Evolutionary conservation across 2,888 invertebrate genomes (phyloP).

Genomic region (Tenthredo scrophulariae): DNA sequence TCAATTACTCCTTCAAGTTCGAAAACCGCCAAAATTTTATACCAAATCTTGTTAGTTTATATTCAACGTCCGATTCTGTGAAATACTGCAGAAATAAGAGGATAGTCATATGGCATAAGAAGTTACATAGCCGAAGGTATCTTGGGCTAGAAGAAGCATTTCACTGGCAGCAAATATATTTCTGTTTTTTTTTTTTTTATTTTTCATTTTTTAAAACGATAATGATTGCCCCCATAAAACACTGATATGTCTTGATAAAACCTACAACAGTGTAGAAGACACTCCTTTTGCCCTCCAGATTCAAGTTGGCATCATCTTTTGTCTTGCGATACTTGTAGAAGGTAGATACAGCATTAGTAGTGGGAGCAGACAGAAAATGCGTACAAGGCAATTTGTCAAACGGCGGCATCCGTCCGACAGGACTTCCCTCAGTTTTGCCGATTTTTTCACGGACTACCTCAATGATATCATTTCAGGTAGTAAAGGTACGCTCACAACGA

Average conservation of each 20-base stretch:
- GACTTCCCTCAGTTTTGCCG: neutral
- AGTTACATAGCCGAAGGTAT: neutral
- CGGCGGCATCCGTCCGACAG: neutral
- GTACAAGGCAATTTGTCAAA: constrained; percentile 41
- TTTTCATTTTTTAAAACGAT: neutral
- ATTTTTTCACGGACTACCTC: neutral
- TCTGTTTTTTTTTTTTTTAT: neutral
- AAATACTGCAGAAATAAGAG: neutral
- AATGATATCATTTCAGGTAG: neutral
- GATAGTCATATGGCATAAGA: neutral
- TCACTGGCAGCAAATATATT: neutral
- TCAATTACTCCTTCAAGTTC: neutral
- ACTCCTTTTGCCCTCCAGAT: neutral
- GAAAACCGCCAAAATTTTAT: constrained; percentile 14
- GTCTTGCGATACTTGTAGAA: constrained; percentile 36
- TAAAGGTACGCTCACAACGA: neutral
- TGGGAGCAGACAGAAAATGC: constrained; percentile 12
- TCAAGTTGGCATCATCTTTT: constrained; percentile 16
- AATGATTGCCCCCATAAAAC: neutral
- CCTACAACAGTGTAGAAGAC: neutral
- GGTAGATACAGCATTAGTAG: neutral
- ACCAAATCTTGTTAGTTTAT: constrained; percentile 21
- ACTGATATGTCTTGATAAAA: neutral
- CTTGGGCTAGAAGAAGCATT: neutral
- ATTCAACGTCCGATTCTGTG: constrained; percentile 21